phyloP scores from a whole-genome alignment of 2,113 vertebrate genomes.

The Larimichthys crocea region DNA sequence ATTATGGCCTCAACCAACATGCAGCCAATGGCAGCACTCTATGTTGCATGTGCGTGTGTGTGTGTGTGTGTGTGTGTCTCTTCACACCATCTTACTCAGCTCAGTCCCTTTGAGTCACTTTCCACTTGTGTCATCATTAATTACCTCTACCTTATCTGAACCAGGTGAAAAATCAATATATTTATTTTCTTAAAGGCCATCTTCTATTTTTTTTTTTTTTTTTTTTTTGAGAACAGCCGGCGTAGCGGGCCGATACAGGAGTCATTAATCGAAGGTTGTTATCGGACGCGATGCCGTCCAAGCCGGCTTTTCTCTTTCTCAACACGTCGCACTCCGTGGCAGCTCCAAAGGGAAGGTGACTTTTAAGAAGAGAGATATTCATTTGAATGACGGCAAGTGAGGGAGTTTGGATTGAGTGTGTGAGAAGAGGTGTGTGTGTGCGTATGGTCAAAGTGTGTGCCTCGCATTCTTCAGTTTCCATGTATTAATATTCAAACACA shows the following conservation, averaged over 20 bases:
- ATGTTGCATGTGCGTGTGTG: background rate
- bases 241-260: constrained; percentile 15
- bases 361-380: constrained; percentile 61
- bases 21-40: constrained; percentile 36
- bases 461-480: constrained; percentile 8
- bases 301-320: constrained; percentile 58
- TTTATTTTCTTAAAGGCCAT: constrained; percentile 77
- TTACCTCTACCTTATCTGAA: constrained; percentile 71
- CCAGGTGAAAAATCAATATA: constrained; percentile 70
- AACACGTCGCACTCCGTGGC: constrained; percentile 29
- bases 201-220: constrained; percentile 41
- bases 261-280: constrained; percentile 74
- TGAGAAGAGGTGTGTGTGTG: background rate
- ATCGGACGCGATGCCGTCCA: constrained; percentile 51
- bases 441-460: constrained; percentile 6
- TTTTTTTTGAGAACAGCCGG: constrained; percentile 38
- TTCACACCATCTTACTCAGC: constrained; percentile 43
- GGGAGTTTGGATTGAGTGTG: background rate
- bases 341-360: constrained; percentile 70
- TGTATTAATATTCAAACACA: constrained; percentile 35
- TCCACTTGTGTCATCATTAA: constrained; percentile 70
- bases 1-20: constrained; percentile 51
- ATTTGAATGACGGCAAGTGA: constrained; percentile 40
- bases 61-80: background rate
- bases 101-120: constrained; percentile 64